Conservation (phyloP, 2,797 vertebrate species). For the Phoeniculus purpureus region DNA sequence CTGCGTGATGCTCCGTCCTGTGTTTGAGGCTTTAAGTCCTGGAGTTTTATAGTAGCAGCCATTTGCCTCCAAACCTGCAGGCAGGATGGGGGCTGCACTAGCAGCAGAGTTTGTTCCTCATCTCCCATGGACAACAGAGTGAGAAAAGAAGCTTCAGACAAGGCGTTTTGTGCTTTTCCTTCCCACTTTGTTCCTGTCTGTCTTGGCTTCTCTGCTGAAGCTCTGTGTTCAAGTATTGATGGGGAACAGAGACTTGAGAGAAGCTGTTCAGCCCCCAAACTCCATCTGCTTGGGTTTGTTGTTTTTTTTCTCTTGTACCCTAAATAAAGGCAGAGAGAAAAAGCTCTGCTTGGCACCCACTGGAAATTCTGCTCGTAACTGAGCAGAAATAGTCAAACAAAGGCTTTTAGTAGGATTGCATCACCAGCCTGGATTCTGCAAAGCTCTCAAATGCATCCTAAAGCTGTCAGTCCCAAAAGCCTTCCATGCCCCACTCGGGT, state of each 20-base stretch:
- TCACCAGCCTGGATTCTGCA: background rate
- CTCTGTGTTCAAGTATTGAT: slow-evolving; percentile 10
- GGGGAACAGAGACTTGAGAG: slow-evolving; percentile 40
- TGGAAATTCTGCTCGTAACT: background rate
- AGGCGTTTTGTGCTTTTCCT: background rate
- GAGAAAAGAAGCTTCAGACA: background rate
- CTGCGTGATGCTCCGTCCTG: accelerated
- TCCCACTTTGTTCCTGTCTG: slow-evolving; percentile 5
- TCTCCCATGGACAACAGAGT: background rate
- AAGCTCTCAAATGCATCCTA: background rate
- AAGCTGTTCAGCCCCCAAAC: slow-evolving; percentile 58
- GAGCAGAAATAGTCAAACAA: slow-evolving; percentile 26
- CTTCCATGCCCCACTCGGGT: background rate
- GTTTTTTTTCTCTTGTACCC: background rate
- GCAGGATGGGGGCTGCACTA: background rate
- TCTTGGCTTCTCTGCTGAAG: slow-evolving; percentile 7
- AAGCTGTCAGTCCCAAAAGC: background rate
- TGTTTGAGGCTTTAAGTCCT: background rate
- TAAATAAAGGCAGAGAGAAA: slow-evolving; percentile 53
- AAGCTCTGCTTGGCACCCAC: slow-evolving; percentile 43
- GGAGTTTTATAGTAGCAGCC: background rate
- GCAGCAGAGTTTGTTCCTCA: background rate
- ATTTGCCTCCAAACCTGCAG: background rate
- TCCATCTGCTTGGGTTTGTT: slow-evolving; percentile 52
- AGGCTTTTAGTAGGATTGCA: background rate